phyloP scores from a whole-genome alignment of 2,797 vertebrate genomes.

The Sebastolobus alascanus region DNA sequence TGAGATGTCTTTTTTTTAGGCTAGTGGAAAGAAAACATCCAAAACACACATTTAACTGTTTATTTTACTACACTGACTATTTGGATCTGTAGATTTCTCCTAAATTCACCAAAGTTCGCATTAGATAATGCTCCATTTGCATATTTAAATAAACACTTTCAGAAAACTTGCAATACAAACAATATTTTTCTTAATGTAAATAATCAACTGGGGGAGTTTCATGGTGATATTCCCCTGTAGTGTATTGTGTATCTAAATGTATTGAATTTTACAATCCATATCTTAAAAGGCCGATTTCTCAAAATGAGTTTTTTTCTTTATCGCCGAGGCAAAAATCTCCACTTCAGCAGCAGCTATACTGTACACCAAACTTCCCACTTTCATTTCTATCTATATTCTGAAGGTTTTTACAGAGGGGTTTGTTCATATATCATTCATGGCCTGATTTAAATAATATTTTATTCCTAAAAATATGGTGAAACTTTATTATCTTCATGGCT shows the following conservation, averaged over 20 bases:
- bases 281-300: not conserved
- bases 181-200: too few species aligned
- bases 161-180: too few species aligned
- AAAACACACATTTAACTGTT: not conserved
- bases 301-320: not conserved
- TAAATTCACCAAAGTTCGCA: not conserved
- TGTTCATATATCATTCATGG: too few species aligned
- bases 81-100: not conserved
- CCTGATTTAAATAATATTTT: too few species aligned
- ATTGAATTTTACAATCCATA: not conserved
- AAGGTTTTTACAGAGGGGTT: too few species aligned
- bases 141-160: not conserved
- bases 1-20: not conserved
- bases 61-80: too few species aligned
- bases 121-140: not conserved
- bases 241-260: not conserved
- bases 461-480: too few species aligned
- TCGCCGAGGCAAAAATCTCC: not conserved
- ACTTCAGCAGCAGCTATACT: not conserved
- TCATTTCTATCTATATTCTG: too few species aligned
- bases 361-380: too few species aligned
- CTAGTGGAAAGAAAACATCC: not conserved
- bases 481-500: too few species aligned
- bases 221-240: not conserved
- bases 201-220: not conserved